A percentile compares a stretch with the other conserved stretches of the same genome.
Conservation (phyloP, 2,113 vertebrate genomes). For the Phycodurus eques region DNA sequence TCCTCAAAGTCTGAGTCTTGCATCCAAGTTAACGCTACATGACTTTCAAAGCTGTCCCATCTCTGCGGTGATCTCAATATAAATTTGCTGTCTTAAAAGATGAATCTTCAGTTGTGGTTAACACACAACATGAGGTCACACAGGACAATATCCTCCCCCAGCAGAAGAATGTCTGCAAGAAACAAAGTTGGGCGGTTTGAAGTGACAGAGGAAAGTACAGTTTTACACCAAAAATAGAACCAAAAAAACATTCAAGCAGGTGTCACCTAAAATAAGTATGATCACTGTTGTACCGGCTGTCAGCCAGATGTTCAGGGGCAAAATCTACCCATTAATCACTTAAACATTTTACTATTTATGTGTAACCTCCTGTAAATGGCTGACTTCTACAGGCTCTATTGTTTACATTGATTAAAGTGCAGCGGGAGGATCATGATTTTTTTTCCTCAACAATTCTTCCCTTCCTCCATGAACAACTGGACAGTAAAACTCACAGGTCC, state of each 20-base stretch:
- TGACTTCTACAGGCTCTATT: background rate
- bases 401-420: background rate
- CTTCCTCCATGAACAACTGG: background rate
- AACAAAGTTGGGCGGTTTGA: background rate
- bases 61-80: background rate
- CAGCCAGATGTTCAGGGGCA: background rate
- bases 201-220: background rate
- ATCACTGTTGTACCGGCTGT: background rate
- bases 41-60: slow-evolving; percentile 1
- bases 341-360: background rate
- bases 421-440: background rate
- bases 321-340: background rate
- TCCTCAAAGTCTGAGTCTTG: background rate
- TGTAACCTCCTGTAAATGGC: background rate
- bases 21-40: background rate
- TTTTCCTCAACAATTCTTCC: background rate
- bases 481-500: background rate
- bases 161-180: background rate
- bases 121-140: background rate
- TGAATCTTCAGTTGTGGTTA: background rate
- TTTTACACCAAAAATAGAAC: background rate
- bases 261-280: background rate
- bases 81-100: background rate
- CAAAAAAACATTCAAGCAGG: background rate
- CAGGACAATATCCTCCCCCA: background rate